A percentile compares a stretch with the other conserved stretches of the same genome.
phyloP scores from a whole-genome alignment of 2,888 invertebrate species.

The Vanessa cardui region DNA sequence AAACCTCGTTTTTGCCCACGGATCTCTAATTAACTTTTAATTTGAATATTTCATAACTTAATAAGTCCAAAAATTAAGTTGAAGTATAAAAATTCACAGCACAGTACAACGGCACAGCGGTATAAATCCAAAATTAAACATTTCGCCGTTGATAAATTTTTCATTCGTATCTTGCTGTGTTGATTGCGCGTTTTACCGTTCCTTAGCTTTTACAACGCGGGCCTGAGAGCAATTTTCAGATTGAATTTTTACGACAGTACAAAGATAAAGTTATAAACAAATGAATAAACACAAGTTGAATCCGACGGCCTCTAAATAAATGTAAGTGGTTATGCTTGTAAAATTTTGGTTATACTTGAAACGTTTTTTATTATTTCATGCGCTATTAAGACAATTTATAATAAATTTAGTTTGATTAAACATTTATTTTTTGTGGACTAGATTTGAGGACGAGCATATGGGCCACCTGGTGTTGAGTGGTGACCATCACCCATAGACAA shows the following conservation, averaged over 20 bases:
- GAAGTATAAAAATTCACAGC: constrained; percentile 1
- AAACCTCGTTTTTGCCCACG: too few species aligned
- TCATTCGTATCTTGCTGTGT: constrained; percentile 44
- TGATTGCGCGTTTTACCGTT: constrained; percentile 41
- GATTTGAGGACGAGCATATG: too few species aligned
- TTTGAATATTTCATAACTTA: not conserved
- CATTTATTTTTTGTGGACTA: too few species aligned
- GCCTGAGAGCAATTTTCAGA: constrained; percentile 68
- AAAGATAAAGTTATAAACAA: constrained; percentile 68
- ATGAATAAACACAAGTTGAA: constrained; percentile 55
- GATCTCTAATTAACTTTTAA: not conserved
- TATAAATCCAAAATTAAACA: constrained; percentile 43
- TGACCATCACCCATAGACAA: too few species aligned
- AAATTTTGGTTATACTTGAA: constrained; percentile 29
- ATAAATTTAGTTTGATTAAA: not conserved
- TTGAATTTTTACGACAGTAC: constrained; percentile 75
- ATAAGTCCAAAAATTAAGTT: not conserved
- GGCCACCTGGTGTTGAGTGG: too few species aligned
- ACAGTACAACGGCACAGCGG: constrained; percentile 24
- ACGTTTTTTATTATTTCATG: not conserved
- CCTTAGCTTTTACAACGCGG: constrained; percentile 49
- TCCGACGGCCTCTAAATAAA: constrained; percentile 50
- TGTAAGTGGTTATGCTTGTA: constrained; percentile 48
- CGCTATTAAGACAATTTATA: not conserved
- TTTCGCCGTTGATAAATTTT: constrained; percentile 49